These are phyloP conservation scores for Cuniculus paca DNA, from an alignment of 2,797 vertebrate genomes.

Conservation along the genomic window DNA sequence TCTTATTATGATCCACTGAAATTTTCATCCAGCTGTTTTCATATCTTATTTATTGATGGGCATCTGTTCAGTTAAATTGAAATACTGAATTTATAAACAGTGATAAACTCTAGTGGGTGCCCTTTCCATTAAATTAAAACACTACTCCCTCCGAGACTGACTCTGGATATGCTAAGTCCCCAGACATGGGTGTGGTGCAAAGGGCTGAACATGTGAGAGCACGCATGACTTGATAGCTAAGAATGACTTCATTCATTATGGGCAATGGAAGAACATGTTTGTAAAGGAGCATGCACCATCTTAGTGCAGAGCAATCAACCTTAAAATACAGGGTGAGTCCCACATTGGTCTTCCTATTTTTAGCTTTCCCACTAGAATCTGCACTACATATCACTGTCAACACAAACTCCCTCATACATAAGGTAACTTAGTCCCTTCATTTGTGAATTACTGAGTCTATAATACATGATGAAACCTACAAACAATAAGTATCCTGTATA, in stretches of 20 bases:
- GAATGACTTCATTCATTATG: fast-evolving
- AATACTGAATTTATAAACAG: neutral
- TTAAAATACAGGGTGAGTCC: neutral
- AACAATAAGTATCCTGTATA: neutral
- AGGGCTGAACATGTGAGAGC: fast-evolving
- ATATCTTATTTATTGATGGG: no score
- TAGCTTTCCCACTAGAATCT: neutral
- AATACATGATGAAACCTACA: neutral
- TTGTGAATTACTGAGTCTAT: neutral
- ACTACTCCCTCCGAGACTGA: neutral
- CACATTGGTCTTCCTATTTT: neutral
- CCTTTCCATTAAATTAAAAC: neutral
- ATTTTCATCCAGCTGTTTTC: neutral
- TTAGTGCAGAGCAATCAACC: fast-evolving
- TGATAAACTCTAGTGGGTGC: neutral
- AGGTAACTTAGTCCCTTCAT: neutral
- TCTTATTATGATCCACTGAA: neutral
- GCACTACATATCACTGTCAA: neutral
- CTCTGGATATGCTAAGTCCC: no score
- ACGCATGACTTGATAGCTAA: fast-evolving
- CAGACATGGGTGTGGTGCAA: fast-evolving
- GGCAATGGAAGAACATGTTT: fast-evolving
- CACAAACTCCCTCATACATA: no score
- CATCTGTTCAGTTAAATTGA: neutral
- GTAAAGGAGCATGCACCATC: neutral